phyloP scores from a whole-genome alignment of 2,888 invertebrate genomes.

The Scaptomyza flava region DNA sequence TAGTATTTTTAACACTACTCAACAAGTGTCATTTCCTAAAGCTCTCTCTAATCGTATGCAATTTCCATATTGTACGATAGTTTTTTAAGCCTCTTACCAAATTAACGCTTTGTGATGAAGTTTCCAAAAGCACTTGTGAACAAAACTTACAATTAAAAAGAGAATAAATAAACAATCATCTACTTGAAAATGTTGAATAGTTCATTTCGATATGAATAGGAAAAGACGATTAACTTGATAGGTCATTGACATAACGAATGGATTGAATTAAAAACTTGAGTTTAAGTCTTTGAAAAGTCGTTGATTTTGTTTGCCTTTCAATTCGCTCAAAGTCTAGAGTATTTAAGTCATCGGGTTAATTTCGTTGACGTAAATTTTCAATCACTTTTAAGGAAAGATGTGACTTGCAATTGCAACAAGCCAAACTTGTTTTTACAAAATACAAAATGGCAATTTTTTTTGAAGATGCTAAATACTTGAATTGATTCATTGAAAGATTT shows the following conservation, averaged over 20 bases:
- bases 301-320: slow-evolving; percentile 1
- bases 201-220: slow-evolving; percentile 3
- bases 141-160: neutral
- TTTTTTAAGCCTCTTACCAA: slow-evolving; percentile 6
- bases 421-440: slow-evolving; percentile 24
- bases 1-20: too few relatives aligned
- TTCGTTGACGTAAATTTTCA: slow-evolving; percentile 26
- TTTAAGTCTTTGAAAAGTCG: slow-evolving; percentile 1
- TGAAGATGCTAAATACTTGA: neutral
- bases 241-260: slow-evolving; percentile 15
- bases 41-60: slow-evolving; percentile 10
- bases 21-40: too few relatives aligned
- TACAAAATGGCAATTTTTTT: slow-evolving; percentile 20
- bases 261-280: slow-evolving; percentile 9
- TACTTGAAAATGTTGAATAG: slow-evolving; percentile 14
- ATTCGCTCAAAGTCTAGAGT: neutral
- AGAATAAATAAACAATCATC: neutral
- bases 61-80: slow-evolving; percentile 14
- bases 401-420: slow-evolving; percentile 25
- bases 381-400: slow-evolving; percentile 33
- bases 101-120: slow-evolving; percentile 9
- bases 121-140: slow-evolving; percentile 26
- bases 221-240: slow-evolving; percentile 8
- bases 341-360: slow-evolving; percentile 35
- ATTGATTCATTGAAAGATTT: slow-evolving; percentile 1